Percentiles rank a stretch among this genome's conserved stretches.
Conservation (phyloP, 2,888 invertebrate genomes). For the Meandrusa payeni region DNA sequence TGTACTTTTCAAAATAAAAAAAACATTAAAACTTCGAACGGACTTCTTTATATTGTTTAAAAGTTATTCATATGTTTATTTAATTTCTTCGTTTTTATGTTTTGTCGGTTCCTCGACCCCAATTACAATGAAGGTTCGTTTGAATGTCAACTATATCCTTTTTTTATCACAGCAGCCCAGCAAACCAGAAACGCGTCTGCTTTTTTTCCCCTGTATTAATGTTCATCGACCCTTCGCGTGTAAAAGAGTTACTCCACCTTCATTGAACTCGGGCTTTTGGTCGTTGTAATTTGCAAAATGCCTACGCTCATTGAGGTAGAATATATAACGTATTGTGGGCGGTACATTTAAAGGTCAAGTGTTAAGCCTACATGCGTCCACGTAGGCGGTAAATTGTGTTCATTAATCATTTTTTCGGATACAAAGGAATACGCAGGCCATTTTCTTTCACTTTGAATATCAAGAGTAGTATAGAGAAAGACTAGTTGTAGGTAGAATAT, state of each 20-base stretch:
- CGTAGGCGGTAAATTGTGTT: too few species aligned
- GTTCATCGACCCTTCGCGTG: neutral
- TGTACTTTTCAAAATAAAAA: too few species aligned
- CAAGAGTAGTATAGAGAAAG: too few species aligned
- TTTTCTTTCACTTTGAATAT: too few species aligned
- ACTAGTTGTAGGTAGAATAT: too few species aligned
- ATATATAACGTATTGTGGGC: slow-evolving; percentile 1
- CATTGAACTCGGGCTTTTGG: neutral
- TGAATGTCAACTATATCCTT: neutral
- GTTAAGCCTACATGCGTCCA: neutral
- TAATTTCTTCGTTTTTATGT: too few species aligned
- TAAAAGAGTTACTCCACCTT: slow-evolving; percentile 2
- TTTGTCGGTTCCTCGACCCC: neutral
- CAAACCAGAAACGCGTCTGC: neutral
- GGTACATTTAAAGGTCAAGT: slow-evolving; percentile 9
- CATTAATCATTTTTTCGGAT: too few species aligned
- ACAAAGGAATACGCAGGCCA: too few species aligned
- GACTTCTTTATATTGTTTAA: too few species aligned
- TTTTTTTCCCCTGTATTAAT: neutral
- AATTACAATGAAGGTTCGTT: neutral
- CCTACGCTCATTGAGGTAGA: slow-evolving; percentile 1
- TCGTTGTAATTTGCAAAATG: slow-evolving; percentile 1
- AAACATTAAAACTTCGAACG: too few species aligned
- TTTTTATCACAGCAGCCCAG: too few species aligned
- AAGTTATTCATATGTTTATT: too few species aligned